phyloP scores from a whole-genome alignment of 2,113 vertebrate genomes.

The Trachemys scripta region DNA sequence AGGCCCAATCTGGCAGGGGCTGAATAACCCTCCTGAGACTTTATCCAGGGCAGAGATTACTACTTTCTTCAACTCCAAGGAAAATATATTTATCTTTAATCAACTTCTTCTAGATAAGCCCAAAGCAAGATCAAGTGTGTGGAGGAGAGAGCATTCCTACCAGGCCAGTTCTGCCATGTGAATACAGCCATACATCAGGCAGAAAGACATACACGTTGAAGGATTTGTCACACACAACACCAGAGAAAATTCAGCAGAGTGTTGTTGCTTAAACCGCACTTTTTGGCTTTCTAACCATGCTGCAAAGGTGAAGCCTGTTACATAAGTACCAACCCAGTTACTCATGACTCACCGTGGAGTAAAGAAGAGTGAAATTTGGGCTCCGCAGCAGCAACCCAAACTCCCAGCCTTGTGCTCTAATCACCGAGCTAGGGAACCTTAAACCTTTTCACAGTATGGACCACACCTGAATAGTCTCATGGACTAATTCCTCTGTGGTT shows the following conservation, averaged over 20 bases:
- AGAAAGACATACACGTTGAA: not conserved
- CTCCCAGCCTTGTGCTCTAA: not conserved
- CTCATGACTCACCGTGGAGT: accelerated
- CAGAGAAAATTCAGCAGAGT: not conserved
- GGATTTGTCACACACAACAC: not conserved
- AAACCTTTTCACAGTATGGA: accelerated
- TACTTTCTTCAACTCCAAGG: not conserved
- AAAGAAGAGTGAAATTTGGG: not conserved
- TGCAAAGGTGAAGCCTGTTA: not conserved
- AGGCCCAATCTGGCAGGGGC: not conserved
- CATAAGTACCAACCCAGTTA: not conserved
- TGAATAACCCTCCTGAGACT: not conserved
- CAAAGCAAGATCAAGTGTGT: not conserved
- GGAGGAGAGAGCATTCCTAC: accelerated
- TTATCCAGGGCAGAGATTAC: not conserved
- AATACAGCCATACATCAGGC: not conserved
- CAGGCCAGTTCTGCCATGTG: not conserved
- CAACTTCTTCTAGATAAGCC: not conserved
- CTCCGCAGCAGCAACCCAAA: not conserved
- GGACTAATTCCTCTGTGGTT: not conserved
- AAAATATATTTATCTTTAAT: not conserved
- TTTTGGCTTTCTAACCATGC: not conserved
- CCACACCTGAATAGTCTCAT: not conserved
- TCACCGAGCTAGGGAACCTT: not conserved
- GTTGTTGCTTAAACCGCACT: not conserved